Evolutionary conservation across 2,888 invertebrate genomes (phyloP), one percentile per base, ranked within the genome.

Genomic region (Odontocerum albicorne): DNA sequence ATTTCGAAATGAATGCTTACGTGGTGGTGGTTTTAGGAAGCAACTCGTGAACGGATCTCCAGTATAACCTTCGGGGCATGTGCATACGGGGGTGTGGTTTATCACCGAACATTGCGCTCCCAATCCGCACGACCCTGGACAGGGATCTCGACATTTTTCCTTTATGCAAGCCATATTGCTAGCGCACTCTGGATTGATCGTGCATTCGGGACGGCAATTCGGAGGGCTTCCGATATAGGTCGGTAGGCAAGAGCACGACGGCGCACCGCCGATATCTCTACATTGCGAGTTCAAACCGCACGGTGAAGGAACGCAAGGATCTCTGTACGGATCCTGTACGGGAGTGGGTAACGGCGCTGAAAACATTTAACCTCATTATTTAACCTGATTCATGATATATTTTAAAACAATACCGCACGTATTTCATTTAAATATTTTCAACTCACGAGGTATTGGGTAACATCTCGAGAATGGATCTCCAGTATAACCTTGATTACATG

Each of bases 401-500:
- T 21, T 2, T n/a, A 19, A 16, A 17, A 6, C 19, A 19, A 8
- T 17, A 1, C 21, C 21, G 1, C 19, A 12, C 15, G 60, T 59
- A 66, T 64, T 64, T 72, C 71, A 21, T 3, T 12, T 21, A 22
- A 1, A 19, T 13, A 7, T 35, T 4, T 19, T 19, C 12, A 72
- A 62, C 1, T 86, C 86, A 64, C 86, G 86, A 6, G 83, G 77
- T 60, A 71, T 65, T 4, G 68, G 68, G 61, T 80, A 74, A 63
- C 85, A 86, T 65, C 82, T 75, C 39, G 78, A 78, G 65, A 86
- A 86, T 16, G 86, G 84, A 75, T 86, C 85, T 55, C 86, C 86
- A 32, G 82, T 83, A 64, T 75, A 80, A 51, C 79, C 75, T 50
- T 71, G 70, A 64, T 71, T 73, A 67, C 88, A 88, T 53, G 81